Evolutionary conservation across 2,888 invertebrate genomes (phyloP), one percentile per base, ranked within the genome.

Genomic region (Alitta virens): DNA sequence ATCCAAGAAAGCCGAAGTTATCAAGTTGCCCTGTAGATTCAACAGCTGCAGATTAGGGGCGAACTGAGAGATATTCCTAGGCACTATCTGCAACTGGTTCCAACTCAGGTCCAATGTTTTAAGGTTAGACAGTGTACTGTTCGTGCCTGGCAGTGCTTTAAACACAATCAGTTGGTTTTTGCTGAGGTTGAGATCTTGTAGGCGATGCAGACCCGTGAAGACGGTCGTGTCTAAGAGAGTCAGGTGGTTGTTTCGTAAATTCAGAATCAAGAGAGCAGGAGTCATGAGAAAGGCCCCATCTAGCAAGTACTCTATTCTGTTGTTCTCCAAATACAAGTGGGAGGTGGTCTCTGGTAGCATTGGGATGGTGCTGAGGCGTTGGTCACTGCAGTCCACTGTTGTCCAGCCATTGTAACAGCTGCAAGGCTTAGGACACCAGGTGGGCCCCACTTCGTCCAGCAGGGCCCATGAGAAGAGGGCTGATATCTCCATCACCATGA

Each of bases 381-480:
- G 27, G 18, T 64, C 43, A 21, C 62, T 63, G 53, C 70, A 70
- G 60, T 70, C 70, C 21, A 67, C 68, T 2, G 67, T 69, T 25
- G 56, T 60, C 57, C 59, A 66, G 24, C 63, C 51, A 52, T 66
- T 66, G 62, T 67, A 68, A 56, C 70, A 70, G 40, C 61, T 63
- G 51, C 70, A 70, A 23, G 56, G 60, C 14, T 53, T 33, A 16
- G 68, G 68, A 51, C 70, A 70, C 68, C 66, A 64, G 21, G 38
- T 43, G 12, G 60, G 26, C 25, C 59, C 46, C 12, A 33, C 33
- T 33, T 33, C 33, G 33, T 33, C 33, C 33, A 33, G 49, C 18
- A 57, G 49, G 2, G 49, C 26, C 3, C 9, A 18, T 12, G 49
- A 43, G 3, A 49, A 21, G 9, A 21, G 43, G 9, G 56, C 27